A percentile compares a stretch with the other conserved stretches of the same genome.
These are phyloP conservation scores for Mionectes olivaceus DNA, from an alignment of 2,797 vertebrate genomes.

Conservation along the genomic window DNA sequence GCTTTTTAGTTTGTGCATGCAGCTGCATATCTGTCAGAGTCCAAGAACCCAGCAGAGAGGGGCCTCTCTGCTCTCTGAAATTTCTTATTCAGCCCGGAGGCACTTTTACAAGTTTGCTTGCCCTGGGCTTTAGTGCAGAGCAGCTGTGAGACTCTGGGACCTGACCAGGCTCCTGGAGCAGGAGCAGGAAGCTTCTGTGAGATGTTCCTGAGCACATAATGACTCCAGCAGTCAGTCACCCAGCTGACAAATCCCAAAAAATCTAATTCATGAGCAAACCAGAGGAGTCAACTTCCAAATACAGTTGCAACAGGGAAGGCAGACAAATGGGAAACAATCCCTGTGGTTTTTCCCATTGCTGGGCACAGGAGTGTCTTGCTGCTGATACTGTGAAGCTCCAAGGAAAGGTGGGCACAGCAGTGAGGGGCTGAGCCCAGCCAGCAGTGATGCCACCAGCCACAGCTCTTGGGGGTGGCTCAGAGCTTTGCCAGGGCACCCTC, in stretches of 20 bases:
- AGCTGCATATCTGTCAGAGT: neutral
- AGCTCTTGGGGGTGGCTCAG: accelerated
- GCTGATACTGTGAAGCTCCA: accelerated
- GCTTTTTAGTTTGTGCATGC: neutral
- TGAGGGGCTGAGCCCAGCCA: neutral
- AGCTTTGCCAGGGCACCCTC: neutral
- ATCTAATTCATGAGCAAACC: neutral
- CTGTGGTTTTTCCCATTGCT: accelerated
- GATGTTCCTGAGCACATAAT: neutral
- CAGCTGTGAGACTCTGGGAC: neutral
- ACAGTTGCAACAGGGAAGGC: neutral
- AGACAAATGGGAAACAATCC: neutral
- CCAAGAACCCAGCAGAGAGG: neutral
- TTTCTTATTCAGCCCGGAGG: neutral
- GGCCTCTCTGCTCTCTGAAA: neutral
- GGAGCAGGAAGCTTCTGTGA: neutral
- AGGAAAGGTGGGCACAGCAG: neutral
- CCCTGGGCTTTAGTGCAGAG: neutral
- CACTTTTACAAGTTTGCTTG: neutral
- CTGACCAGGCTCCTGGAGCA: neutral
- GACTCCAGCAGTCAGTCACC: neutral
- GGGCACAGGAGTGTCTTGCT: neutral
- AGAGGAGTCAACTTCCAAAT: neutral
- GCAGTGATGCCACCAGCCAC: neutral
- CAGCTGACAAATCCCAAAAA: neutral